Evolutionary conservation across 2,797 vertebrate species (phyloP).

Genomic region (Platyrinchus mystaceus): DNA sequence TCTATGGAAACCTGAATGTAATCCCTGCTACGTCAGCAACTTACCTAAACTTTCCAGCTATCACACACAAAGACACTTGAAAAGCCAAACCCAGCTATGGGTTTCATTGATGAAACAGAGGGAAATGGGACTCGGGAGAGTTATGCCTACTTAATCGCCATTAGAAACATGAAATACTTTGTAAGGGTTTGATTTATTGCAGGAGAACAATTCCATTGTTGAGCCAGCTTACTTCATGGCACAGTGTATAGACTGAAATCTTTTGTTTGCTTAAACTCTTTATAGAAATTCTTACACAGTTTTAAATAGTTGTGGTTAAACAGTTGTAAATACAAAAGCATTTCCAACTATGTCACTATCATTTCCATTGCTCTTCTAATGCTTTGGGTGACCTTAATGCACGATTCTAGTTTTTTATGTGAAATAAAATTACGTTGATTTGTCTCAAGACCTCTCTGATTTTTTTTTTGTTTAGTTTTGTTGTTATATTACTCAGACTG

Average conservation of each 20-base stretch:
- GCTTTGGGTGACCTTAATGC: not conserved
- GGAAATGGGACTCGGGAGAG: not conserved
- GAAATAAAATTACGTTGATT: not conserved
- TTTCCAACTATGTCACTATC: not conserved
- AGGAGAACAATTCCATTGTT: not conserved
- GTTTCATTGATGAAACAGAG: not conserved
- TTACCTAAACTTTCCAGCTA: not conserved
- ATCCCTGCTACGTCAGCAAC: not conserved
- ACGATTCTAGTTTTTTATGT: not conserved
- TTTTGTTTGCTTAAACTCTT: constrained; percentile 45
- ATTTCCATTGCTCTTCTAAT: not conserved
- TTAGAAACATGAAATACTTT: not conserved
- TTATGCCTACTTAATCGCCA: not conserved
- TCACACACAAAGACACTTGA: not conserved
- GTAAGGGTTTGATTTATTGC: constrained; percentile 26
- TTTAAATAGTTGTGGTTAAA: constrained; percentile 26
- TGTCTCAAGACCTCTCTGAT: not conserved
- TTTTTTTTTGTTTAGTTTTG: not conserved
- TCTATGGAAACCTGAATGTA: constrained; percentile 14
- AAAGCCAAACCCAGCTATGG: not conserved
- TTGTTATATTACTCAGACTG: not conserved
- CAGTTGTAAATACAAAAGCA: not conserved
- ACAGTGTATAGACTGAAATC: not conserved
- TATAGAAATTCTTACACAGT: constrained; percentile 13
- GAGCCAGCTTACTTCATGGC: not conserved